Conservation (phyloP, 2,888 invertebrate species). For the Spodoptera littoralis region DNA sequence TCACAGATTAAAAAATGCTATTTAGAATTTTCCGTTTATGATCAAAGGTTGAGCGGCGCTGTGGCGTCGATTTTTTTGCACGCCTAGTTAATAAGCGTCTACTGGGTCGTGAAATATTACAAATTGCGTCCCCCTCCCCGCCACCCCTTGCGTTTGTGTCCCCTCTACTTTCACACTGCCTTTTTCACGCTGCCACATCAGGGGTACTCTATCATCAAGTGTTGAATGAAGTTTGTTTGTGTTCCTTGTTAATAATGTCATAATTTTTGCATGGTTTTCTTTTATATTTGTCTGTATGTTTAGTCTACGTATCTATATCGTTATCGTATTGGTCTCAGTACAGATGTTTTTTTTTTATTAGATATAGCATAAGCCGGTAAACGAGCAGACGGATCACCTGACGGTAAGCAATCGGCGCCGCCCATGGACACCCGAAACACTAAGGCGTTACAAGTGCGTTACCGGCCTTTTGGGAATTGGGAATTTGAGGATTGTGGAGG, state of each 20-base stretch:
- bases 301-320: no score
- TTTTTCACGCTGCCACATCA: slow-evolving; percentile 76
- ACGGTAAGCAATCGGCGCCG: no score
- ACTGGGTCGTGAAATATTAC: slow-evolving; percentile 89
- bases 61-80: slow-evolving; percentile 82
- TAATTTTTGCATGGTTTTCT: neutral
- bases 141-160: slow-evolving; percentile 60
- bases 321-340: no score
- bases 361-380: no score
- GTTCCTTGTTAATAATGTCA: slow-evolving; percentile 34
- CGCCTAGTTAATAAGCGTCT: slow-evolving; percentile 88
- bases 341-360: no score
- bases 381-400: no score
- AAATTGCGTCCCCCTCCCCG: slow-evolving; percentile 84
- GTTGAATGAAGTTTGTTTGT: slow-evolving; percentile 71
- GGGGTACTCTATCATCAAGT: slow-evolving; percentile 76
- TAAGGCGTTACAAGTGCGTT: no score
- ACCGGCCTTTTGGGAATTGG: no score
- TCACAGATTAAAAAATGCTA: slow-evolving; percentile 32
- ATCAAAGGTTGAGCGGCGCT: slow-evolving; percentile 69
- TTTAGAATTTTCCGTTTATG: slow-evolving; percentile 35
- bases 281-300: no score
- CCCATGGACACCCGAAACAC: no score
- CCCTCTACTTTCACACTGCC: slow-evolving; percentile 77
- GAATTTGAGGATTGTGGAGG: no score